Base-by-base conservation (phyloP, 2,113 vertebrate genomes). In the Otus sunia region DNA sequence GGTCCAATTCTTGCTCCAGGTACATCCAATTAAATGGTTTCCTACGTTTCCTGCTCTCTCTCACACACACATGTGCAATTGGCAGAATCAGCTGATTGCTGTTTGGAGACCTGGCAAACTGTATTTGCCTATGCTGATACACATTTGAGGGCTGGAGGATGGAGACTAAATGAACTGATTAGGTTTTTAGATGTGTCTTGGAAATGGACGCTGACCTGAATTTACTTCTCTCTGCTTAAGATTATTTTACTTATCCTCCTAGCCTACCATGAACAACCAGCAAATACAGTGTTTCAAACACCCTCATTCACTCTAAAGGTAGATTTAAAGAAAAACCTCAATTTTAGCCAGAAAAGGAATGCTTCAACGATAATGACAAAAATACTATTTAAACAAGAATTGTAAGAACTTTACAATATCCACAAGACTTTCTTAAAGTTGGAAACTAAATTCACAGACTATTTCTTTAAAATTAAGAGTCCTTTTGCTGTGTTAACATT, bases 401-500 rank as follows among this genome's bases (percentile, higher is more conserved):
- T 36, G 23, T 62, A 86, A 75, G 32, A 87, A 71, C 63, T 52
- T 71, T 13, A 64, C 71, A 52, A 22, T 73, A 64, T 75, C 50
- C 47, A 86, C 43, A 77, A 79, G 87, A 69, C 23, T 62, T 78
- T 60, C 37, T 79, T 58, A 29, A 92, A 94, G 58, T 20, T 53
- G 73, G 73, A 93, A 91, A 86, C 32, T 34, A 89, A 85, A 96
- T 89, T 92, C 60, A 83, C 56, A 74, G 81, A 69, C 50, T 56
- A 88, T 93, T 88, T 94, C 67, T 92, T 95, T 75, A 95, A 94
- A 93, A 96, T 86, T 68, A 55, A 56, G 29, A 76, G 71, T 76
- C 53, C 88, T 93, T 96, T 94, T 83, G 85, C 91, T 90, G 39
- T 85, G 92, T 60, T 96, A 95, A 96, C 88, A 86, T 92, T 97